Conservation (phyloP, 2,797 vertebrate species). For the Gobionotothen gibberifrons region DNA sequence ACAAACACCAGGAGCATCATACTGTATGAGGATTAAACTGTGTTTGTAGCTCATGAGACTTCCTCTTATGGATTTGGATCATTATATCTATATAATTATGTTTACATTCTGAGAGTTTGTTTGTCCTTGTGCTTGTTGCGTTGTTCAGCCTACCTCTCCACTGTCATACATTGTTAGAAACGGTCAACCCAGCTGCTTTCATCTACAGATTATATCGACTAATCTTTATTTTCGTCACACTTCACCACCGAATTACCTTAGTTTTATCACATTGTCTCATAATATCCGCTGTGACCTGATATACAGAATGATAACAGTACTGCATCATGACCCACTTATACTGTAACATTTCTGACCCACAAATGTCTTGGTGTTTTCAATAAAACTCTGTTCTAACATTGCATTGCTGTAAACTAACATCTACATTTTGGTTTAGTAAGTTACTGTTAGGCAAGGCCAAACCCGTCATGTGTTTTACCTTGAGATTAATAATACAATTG, state of each 20-base stretch:
- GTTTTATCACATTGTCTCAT: background rate
- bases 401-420: background rate
- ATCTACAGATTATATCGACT: background rate
- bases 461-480: background rate
- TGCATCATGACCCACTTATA: background rate
- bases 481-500: background rate
- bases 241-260: background rate
- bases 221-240: background rate
- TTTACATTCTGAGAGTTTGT: background rate
- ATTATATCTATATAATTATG: background rate
- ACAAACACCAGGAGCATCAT: slow-evolving; percentile 8
- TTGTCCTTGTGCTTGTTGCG: background rate
- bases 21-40: slow-evolving; percentile 4
- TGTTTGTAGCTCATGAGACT: slow-evolving; percentile 1
- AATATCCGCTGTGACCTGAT: background rate
- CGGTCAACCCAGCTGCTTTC: background rate
- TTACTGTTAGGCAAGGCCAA: background rate
- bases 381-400: slow-evolving; percentile 1
- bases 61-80: slow-evolving; percentile 19
- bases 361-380: background rate
- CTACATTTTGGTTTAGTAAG: background rate
- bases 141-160: slow-evolving; percentile 23
- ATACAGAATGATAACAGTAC: background rate
- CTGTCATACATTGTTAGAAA: slow-evolving; percentile 12
- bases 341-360: background rate